Base-by-base conservation (phyloP, 2,797 vertebrate genomes). In the Chaenodraco wilsoni region DNA sequence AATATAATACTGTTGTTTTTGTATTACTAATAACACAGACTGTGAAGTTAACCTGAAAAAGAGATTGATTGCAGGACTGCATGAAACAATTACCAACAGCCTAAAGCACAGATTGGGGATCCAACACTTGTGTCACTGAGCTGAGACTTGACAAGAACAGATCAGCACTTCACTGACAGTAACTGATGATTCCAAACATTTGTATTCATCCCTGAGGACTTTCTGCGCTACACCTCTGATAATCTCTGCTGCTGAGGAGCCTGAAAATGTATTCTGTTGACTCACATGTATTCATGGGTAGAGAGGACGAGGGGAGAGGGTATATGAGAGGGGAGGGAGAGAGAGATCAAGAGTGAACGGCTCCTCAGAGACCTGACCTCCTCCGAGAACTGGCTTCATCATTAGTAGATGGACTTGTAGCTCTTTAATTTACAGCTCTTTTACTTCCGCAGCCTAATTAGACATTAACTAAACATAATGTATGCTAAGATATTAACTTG, bases 131-230 rank as follows among this genome's bases (percentile, higher is more conserved):
- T 76, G 55, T 72, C 21, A 13, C 69, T 55, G 67, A 81, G 69
- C 73, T 80, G 75, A 23, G 69, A 84, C 59, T 76, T 86, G 77
- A 87, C 74, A 56, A 74, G 79, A 79, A 82, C 81, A 87, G 76
- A 78, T 69, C 78, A 57, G 83, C 76, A 61, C 62, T 59, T 82
- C 19, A 2, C 73, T 77, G 66, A 75, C 80, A 80, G 80, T 31
- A 55, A 81, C 61, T 40, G 59, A 82, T 23, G 52, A 79, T 51
- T 71, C 16, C 62, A 52, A 67, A 68, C 6, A 15, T 70, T 72
- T 66, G 65, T 50, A 19, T 58, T 73, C 60, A 51, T 74, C 56
- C 61, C 48, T 0, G n/a, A 64, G 55, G 72, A 59, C 54, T 80
- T 33, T 69, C 21, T 14, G 15, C 61, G 66, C 58, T 71, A 78